Conservation (phyloP, 1,140 invertebrate genomes). For the Eciton burchellii region DNA sequence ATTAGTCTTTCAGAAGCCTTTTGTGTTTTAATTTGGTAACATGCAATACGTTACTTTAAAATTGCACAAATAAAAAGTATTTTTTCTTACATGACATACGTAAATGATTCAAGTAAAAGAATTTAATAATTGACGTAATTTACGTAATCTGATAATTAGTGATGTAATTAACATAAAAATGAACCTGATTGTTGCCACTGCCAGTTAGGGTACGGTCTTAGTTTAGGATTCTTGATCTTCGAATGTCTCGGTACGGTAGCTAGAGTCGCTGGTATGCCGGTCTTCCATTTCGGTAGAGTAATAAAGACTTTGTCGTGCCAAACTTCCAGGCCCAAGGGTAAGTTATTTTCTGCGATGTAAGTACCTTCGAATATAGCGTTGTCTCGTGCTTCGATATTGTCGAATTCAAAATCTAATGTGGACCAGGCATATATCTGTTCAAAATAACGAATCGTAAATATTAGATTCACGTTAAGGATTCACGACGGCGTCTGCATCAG, state of each 20-base stretch:
- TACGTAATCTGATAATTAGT: conserved; percentile 2
- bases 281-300: conserved; percentile 93
- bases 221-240: conserved; percentile 87
- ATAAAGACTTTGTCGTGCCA: conserved; percentile 89
- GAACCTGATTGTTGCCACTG: conserved; percentile 88
- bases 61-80: no score
- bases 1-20: not conserved
- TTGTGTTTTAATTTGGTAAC: not conserved
- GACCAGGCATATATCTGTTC: conserved; percentile 87
- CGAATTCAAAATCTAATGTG: conserved; percentile 87
- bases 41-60: not conserved
- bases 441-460: not conserved
- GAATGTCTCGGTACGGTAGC: conserved; percentile 86
- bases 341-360: conserved; percentile 90
- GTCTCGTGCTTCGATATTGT: conserved; percentile 82
- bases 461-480: not conserved
- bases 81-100: no score
- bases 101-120: not conserved
- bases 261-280: conserved; percentile 90
- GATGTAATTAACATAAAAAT: not conserved
- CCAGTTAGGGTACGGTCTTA: conserved; percentile 92
- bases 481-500: not conserved
- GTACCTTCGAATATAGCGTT: conserved; percentile 85
- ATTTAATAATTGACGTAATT: no score
- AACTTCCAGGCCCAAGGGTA: conserved; percentile 91